Percentiles rank a stretch among this genome's conserved stretches.
Conservation (phyloP, 1,140 invertebrate genomes). For the Cotesia chilonis region DNA sequence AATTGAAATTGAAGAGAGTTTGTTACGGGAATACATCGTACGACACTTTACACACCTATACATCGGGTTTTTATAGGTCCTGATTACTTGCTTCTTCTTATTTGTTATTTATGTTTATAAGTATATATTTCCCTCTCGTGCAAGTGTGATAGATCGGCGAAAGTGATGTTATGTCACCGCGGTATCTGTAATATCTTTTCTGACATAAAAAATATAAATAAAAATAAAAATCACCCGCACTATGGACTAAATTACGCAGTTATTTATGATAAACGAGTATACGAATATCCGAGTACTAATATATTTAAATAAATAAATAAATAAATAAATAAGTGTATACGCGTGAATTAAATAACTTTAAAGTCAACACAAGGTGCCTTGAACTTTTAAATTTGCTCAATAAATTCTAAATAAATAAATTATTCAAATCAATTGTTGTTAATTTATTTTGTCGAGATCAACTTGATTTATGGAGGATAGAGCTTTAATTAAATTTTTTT, state of each 20-base stretch:
- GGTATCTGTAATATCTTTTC: not conserved
- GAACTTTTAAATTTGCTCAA: conserved; percentile 2
- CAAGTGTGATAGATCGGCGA: conserved; percentile 51
- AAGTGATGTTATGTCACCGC: conserved; percentile 48
- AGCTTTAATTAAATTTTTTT: no score
- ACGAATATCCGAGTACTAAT: not conserved
- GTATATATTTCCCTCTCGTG: conserved; percentile 28
- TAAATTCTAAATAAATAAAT: not conserved
- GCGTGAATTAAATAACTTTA: not conserved
- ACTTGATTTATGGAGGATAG: no score
- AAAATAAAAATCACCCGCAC: conserved; percentile 31
- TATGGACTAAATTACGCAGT: conserved; percentile 18
- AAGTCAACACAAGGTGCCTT: not conserved
- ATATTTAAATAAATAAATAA: not conserved
- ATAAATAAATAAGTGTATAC: not conserved
- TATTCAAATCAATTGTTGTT: not conserved
- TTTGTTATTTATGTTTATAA: no score
- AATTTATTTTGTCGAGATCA: no score
- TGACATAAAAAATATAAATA: not conserved
- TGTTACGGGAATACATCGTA: no score
- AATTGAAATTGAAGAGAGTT: no score
- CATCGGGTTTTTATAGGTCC: no score
- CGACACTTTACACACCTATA: no score
- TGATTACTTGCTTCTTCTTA: no score
- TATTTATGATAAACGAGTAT: conserved; percentile 10